phyloP scores from a whole-genome alignment of 2,797 vertebrate species.

The Zalophus californianus region DNA sequence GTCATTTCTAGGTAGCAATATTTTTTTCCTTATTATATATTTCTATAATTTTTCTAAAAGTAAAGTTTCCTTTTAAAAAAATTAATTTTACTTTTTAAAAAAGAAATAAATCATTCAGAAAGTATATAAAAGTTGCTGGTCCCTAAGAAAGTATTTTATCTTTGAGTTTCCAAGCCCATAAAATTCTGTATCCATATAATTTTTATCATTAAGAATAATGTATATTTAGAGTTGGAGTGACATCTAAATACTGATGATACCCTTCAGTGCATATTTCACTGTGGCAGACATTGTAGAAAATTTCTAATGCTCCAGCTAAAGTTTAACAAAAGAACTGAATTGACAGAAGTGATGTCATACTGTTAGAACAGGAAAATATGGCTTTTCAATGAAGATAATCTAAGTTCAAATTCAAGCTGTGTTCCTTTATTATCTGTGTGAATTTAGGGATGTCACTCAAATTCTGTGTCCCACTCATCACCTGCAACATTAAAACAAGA shows the following conservation, averaged over 20 bases:
- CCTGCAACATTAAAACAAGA: neutral
- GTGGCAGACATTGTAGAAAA: neutral
- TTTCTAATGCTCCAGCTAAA: neutral
- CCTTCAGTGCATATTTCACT: neutral
- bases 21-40: neutral
- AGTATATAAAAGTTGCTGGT: neutral
- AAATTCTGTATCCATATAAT: neutral
- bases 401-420: slow-evolving; percentile 10
- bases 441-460: slow-evolving; percentile 7
- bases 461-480: neutral
- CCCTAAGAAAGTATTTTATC: slow-evolving; percentile 22
- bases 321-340: slow-evolving; percentile 17
- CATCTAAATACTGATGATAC: neutral
- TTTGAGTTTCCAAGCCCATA: slow-evolving; percentile 3
- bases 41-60: neutral
- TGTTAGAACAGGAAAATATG: neutral
- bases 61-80: slow-evolving; percentile 16
- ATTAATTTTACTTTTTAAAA: slow-evolving; percentile 4
- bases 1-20: neutral
- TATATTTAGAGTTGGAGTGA: neutral
- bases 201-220: slow-evolving; percentile 2
- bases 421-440: neutral
- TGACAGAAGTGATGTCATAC: neutral
- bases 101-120: slow-evolving; percentile 34
- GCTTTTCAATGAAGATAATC: neutral